phyloP scores from a whole-genome alignment of 2,797 vertebrate species.

The Mormyrus hasselquistii region DNA sequence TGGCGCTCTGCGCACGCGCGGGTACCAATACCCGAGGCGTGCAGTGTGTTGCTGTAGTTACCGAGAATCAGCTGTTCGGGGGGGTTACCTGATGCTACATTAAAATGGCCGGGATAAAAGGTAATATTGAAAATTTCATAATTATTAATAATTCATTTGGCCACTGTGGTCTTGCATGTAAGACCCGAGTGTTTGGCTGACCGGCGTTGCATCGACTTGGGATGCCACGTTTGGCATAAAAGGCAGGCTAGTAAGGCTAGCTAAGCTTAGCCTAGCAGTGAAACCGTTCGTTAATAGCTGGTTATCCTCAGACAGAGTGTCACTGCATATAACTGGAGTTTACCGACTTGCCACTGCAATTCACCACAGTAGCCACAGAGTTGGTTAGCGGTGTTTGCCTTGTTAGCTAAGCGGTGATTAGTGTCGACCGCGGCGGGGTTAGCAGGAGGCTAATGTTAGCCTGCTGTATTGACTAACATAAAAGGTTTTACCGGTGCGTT shows the following conservation, averaged over 20 bases:
- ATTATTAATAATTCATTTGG: background rate
- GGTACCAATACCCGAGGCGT: background rate
- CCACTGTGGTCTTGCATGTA: background rate
- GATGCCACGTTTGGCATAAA: background rate
- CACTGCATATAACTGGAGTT: background rate
- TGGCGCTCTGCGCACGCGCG: background rate
- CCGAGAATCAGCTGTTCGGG: background rate
- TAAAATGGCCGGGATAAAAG: slow-evolving; percentile 69
- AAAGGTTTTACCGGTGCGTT: background rate
- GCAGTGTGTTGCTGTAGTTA: background rate
- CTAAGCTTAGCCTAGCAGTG: background rate
- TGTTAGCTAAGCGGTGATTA: background rate
- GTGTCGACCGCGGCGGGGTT: background rate
- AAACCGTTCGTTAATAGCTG: too few species aligned
- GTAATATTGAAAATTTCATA: slow-evolving; percentile 32
- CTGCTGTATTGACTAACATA: background rate
- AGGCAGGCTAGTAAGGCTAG: background rate
- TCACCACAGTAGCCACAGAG: background rate
- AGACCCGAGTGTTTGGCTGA: background rate
- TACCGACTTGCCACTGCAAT: background rate
- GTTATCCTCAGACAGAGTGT: background rate
- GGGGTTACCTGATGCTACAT: slow-evolving; percentile 43
- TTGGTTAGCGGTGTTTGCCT: background rate
- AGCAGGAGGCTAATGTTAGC: background rate
- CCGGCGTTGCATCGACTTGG: background rate